phyloP scores from a whole-genome alignment of 2,888 invertebrate genomes.

The Dorcus parallelipipedus region DNA sequence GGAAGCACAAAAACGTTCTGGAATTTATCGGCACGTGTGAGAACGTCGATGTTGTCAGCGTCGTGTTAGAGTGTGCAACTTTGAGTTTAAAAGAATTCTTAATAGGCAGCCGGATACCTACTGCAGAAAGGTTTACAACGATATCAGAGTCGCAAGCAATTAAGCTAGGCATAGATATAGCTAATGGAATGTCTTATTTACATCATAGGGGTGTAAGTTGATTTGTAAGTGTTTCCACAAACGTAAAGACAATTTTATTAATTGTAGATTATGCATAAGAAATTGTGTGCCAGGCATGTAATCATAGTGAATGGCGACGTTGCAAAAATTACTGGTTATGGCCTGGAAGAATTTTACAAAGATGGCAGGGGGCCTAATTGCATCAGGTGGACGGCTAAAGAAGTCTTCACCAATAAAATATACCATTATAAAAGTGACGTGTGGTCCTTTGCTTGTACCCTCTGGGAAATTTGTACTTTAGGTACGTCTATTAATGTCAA shows the following conservation, averaged over 20 bases:
- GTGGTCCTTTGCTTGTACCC: slow-evolving; percentile 78
- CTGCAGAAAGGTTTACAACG: slow-evolving; percentile 53
- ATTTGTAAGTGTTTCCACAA: slow-evolving; percentile 1
- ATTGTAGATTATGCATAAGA: slow-evolving; percentile 64
- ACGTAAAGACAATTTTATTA: slow-evolving; percentile 13
- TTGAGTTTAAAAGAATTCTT: slow-evolving; percentile 69
- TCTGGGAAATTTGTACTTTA: slow-evolving; percentile 80
- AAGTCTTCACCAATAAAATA: slow-evolving; percentile 67
- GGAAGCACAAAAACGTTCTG: slow-evolving; percentile 68
- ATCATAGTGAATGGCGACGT: slow-evolving; percentile 61
- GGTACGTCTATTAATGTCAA: slow-evolving; percentile 46
- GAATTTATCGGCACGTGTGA: slow-evolving; percentile 77
- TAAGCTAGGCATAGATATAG: slow-evolving; percentile 64
- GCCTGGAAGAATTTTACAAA: slow-evolving; percentile 64
- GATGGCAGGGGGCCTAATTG: slow-evolving; percentile 68
- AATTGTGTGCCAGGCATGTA: slow-evolving; percentile 70
- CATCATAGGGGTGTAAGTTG: slow-evolving; percentile 55
- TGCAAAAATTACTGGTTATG: slow-evolving; percentile 74
- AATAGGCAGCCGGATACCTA: slow-evolving; percentile 57
- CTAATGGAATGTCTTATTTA: slow-evolving; percentile 69
- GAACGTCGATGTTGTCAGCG: slow-evolving; percentile 68
- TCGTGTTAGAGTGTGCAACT: slow-evolving; percentile 68
- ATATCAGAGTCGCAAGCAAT: slow-evolving; percentile 62
- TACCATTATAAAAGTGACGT: slow-evolving; percentile 72
- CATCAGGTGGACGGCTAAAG: slow-evolving; percentile 76